Percentiles rank a stretch among this genome's conserved stretches.
phyloP scores from a whole-genome alignment of 2,888 invertebrate genomes.

The Tachina lurida region DNA sequence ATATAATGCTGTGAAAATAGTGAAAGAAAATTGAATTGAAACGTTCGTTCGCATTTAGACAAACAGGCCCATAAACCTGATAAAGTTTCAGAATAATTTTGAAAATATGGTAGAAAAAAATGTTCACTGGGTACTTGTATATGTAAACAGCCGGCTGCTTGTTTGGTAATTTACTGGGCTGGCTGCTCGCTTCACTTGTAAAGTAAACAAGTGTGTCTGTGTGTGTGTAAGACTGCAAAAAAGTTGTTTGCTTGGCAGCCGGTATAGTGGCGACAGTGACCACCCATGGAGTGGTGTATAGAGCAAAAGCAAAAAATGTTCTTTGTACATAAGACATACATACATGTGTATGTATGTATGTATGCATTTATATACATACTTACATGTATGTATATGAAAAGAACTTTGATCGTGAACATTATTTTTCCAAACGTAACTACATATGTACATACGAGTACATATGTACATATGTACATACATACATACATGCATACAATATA shows the following conservation, averaged over 20 bases:
- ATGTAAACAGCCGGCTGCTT: slow-evolving; percentile 8
- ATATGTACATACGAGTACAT: no score
- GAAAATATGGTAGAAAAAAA: background rate
- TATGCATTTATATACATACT: background rate
- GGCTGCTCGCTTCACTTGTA: background rate
- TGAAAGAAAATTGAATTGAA: no score
- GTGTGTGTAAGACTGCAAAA: slow-evolving; percentile 22
- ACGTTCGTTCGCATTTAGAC: no score
- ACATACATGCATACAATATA: slow-evolving; percentile 8
- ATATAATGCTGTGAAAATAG: no score
- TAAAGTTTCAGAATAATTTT: no score
- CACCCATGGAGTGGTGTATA: slow-evolving; percentile 69
- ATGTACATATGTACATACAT: background rate
- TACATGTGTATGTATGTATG: background rate
- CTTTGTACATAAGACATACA: background rate
- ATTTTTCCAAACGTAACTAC: background rate
- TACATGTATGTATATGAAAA: slow-evolving; percentile 5
- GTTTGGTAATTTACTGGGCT: slow-evolving; percentile 20
- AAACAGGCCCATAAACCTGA: no score
- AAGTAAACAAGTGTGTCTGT: background rate
- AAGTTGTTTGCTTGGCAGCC: slow-evolving; percentile 50
- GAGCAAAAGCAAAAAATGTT: slow-evolving; percentile 36
- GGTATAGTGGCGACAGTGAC: slow-evolving; percentile 73
- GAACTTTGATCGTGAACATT: slow-evolving; percentile 29
- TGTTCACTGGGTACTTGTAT: background rate